phyloP scores from a whole-genome alignment of 2,797 vertebrate genomes.

The Esox masquinongy region DNA sequence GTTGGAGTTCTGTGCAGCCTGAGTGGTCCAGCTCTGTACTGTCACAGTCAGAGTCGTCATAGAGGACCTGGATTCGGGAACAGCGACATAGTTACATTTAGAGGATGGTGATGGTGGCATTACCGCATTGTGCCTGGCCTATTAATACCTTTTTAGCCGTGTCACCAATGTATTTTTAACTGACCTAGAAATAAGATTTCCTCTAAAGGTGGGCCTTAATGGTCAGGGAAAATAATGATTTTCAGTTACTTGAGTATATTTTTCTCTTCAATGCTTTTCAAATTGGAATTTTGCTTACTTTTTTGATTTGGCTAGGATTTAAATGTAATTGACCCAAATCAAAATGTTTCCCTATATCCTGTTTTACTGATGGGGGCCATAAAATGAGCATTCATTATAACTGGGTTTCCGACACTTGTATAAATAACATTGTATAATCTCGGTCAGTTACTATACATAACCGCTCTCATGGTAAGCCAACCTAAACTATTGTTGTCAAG shows the following conservation, averaged over 20 bases:
- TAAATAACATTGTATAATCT: neutral
- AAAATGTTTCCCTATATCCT: neutral
- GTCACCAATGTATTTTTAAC: neutral
- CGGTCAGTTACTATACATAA: neutral
- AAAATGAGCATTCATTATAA: neutral
- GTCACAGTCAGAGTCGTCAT: slow-evolving; percentile 91
- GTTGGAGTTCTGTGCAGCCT: slow-evolving; percentile 79
- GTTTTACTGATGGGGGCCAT: neutral
- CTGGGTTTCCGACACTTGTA: neutral
- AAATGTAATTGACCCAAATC: neutral
- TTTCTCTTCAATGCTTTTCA: no score
- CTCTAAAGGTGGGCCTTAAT: neutral
- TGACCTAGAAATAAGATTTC: neutral
- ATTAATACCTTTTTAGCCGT: neutral
- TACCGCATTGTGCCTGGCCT: neutral
- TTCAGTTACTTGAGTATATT: no score
- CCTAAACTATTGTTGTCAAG: neutral
- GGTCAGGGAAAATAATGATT: neutral
- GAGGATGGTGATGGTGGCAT: slow-evolving; percentile 7
- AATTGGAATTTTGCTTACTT: no score
- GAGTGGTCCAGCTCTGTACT: slow-evolving; percentile 87
- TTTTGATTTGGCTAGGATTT: no score
- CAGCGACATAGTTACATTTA: neutral
- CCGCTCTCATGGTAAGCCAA: neutral
- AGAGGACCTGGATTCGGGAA: slow-evolving; percentile 59